Base-by-base conservation (phyloP, 1,140 invertebrate species). In the Cyphomyrmex costatus region DNA sequence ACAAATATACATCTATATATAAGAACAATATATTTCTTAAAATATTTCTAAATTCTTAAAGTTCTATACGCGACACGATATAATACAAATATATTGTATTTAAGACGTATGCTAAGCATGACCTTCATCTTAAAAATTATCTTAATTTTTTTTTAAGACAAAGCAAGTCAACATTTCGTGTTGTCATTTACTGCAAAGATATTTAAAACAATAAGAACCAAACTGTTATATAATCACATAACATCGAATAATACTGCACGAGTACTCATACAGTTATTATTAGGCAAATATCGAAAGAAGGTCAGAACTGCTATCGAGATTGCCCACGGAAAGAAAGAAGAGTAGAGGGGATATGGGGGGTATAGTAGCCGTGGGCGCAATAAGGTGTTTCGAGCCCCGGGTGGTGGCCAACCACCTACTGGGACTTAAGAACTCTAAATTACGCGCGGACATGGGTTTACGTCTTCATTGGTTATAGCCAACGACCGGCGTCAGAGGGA, bases 381-480 rank as follows among this genome's bases (percentile, higher is more conserved):
- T 92, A 92, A 94, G 93, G 94, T 94, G 94, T 94, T 89, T 91
- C 86, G 90, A 91, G 84, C 94, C 91, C 89, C 94, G 89, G 94
- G 94, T 93, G 94, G 93, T 90, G 91, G 87, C 42, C 88, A 92
- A 91, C 93, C 93, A 93, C 93, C 93, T 92, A 94, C 93, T 93
- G 93, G 53, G 93, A 89, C 88, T 90, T 93, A 93, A 94, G 91
- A 92, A 93, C 92, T 94, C 92, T 94, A 94, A 94, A 94, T 94
- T 94, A 94, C 93, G 93, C 93, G 92, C 88, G 90, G 93, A 94
- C 94, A 93, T 91, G 92, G 92, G 92, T 92, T 93, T 94, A 94
- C 90, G 93, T 94, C 94, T 94, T 94, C 89, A 94, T 93, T 91
- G 93, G 90, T 94, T 94, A 93, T 88, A 92, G 88, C 90, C 89